phyloP scores from a whole-genome alignment of 2,888 invertebrate species.

The Zelleria hepariella region DNA sequence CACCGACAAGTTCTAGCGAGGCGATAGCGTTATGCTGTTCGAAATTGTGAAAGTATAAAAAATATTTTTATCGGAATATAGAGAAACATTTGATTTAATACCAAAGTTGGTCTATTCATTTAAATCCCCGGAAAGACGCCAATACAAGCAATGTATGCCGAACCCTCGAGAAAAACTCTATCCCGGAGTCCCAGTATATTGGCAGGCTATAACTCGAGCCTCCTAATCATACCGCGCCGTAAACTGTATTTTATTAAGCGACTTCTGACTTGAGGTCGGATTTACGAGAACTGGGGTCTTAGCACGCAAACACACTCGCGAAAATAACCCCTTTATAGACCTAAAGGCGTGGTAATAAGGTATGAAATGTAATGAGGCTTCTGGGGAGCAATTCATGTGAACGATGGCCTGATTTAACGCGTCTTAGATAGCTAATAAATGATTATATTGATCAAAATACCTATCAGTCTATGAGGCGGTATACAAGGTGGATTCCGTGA shows the following conservation, averaged over 20 bases:
- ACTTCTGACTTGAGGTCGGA: not conserved
- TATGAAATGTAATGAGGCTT: not conserved
- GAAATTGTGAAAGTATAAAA: too few relatives aligned
- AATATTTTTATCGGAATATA: too few relatives aligned
- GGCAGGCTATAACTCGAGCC: not conserved
- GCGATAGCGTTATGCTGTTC: too few relatives aligned
- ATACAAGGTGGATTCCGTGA: too few relatives aligned
- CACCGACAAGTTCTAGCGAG: too few relatives aligned
- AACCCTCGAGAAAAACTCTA: not conserved
- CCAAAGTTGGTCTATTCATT: too few relatives aligned
- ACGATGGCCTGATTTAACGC: not conserved
- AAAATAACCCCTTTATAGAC: not conserved
- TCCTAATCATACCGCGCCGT: not conserved
- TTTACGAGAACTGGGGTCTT: not conserved
- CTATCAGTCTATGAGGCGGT: too few relatives aligned
- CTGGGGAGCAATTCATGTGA: not conserved
- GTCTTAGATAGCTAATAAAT: not conserved
- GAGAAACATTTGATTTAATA: too few relatives aligned
- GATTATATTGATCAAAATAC: not conserved
- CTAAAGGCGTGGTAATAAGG: not conserved
- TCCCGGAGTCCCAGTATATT: not conserved
- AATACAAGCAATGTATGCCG: not conserved
- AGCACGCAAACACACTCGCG: not conserved
- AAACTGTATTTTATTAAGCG: not conserved
- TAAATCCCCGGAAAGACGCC: too few relatives aligned